These are phyloP conservation scores for Acanthaster planci DNA, from an alignment of 35 echinoderm and acorn worm genomes.

Conservation along the genomic window DNA sequence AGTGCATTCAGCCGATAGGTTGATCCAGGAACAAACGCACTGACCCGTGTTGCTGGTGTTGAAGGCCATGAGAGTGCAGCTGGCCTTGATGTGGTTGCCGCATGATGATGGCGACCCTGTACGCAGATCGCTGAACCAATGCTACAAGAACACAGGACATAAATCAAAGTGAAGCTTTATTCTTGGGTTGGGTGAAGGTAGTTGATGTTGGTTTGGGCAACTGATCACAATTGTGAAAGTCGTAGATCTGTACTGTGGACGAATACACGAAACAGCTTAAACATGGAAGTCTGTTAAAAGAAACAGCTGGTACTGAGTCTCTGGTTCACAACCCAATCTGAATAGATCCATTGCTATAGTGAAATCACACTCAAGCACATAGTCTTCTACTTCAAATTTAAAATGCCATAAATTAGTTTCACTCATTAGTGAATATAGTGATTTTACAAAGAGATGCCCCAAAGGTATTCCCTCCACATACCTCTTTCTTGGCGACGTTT, in stretches of 20 bases:
- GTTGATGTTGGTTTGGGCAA: not conserved
- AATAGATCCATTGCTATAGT: not conserved
- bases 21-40: not conserved
- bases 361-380: too few species aligned
- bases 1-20: too few species aligned
- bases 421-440: too few species aligned
- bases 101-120: slow-evolving; percentile 67
- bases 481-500: slow-evolving; percentile 78
- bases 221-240: not conserved
- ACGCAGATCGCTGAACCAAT: slow-evolving; percentile 63
- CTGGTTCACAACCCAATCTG: not conserved
- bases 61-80: slow-evolving; percentile 77
- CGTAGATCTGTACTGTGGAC: not conserved
- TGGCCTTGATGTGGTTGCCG: slow-evolving; percentile 98
- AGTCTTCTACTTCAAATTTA: too few species aligned
- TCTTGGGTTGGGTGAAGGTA: not conserved
- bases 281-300: not conserved
- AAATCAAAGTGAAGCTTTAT: not conserved
- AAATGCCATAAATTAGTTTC: too few species aligned
- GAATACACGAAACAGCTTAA: not conserved
- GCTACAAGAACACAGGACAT: slow-evolving; percentile 20
- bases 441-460: too few species aligned
- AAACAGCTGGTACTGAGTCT: not conserved
- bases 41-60: slow-evolving; percentile 73
- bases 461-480: not conserved